Percentiles rank a stretch among this genome's conserved stretches.
These are phyloP conservation scores for Biston stratarius DNA, from an alignment of 2,888 invertebrate genomes.

Conservation along the genomic window DNA sequence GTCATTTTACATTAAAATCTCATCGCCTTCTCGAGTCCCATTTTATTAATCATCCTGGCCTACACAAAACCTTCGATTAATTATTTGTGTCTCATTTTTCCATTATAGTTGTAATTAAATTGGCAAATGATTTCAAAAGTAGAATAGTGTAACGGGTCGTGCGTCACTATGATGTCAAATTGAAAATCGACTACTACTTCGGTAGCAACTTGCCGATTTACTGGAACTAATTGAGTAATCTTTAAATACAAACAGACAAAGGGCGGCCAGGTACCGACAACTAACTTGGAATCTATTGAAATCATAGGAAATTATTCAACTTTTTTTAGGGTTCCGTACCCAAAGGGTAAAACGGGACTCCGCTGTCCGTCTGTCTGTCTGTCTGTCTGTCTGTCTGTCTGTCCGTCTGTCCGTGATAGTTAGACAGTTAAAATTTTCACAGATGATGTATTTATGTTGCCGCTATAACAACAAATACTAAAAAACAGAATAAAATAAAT, in stretches of 20 bases:
- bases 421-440: too few species aligned
- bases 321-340: too few species aligned
- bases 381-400: too few species aligned
- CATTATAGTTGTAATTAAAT: not conserved
- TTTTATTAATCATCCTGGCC: too few species aligned
- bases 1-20: too few species aligned
- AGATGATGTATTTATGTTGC: too few species aligned
- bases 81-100: not conserved
- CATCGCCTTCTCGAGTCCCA: too few species aligned
- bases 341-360: too few species aligned
- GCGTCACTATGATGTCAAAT: not conserved
- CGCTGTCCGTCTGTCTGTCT: too few species aligned
- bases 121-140: not conserved
- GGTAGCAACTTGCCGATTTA: not conserved
- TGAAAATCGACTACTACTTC: not conserved
- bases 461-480: too few species aligned
- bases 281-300: not conserved
- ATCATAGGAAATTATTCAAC: not conserved
- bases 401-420: too few species aligned
- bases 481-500: too few species aligned
- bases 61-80: not conserved
- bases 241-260: not conserved
- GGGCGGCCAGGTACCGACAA: not conserved
- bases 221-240: slow-evolving; percentile 1
- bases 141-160: not conserved